Evolutionary conservation across 2,113 vertebrate species (phyloP).

Genomic region (Paramisgurnus dabryanus): DNA sequence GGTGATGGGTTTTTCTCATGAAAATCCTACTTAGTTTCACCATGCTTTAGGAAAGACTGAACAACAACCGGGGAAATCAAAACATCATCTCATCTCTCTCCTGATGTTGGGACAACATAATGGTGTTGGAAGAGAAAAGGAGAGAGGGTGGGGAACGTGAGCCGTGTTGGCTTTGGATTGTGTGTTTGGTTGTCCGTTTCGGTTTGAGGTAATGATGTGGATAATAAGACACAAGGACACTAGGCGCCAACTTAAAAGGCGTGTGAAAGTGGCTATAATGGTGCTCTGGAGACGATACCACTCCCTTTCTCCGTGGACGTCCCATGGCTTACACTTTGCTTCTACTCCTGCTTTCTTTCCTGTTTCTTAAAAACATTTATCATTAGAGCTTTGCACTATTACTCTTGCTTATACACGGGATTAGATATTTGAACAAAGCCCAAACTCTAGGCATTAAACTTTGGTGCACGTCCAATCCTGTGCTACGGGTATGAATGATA

Average conservation of each 20-base stretch:
- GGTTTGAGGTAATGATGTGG: constrained; percentile 58
- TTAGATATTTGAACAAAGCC: not conserved
- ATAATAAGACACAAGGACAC: constrained; percentile 49
- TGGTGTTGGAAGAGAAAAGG: constrained; percentile 21
- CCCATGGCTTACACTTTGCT: constrained; percentile 8
- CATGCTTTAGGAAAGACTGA: constrained; percentile 22
- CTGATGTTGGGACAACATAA: constrained; percentile 9
- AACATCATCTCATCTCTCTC: constrained; percentile 5
- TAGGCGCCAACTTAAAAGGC: constrained; percentile 26
- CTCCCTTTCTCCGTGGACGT: constrained; percentile 50
- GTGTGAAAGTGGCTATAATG: constrained; percentile 41
- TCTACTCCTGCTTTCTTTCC: constrained; percentile 22
- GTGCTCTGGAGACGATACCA: constrained; percentile 44
- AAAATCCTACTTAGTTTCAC: not conserved
- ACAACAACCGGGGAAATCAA: constrained; percentile 10
- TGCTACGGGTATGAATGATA: too few relatives aligned
- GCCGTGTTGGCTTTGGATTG: constrained; percentile 42
- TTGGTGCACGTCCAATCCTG: not conserved
- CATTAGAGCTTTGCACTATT: not conserved
- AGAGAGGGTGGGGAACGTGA: constrained; percentile 43
- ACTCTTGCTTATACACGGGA: not conserved
- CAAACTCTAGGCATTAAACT: not conserved
- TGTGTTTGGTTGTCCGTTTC: constrained; percentile 31
- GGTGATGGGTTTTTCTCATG: not conserved
- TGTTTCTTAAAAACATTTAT: not conserved